Evolutionary conservation across 1,140 invertebrate species (phyloP), one percentile per base, ranked within the genome.

Genomic region (Heterodera carotae): DNA sequence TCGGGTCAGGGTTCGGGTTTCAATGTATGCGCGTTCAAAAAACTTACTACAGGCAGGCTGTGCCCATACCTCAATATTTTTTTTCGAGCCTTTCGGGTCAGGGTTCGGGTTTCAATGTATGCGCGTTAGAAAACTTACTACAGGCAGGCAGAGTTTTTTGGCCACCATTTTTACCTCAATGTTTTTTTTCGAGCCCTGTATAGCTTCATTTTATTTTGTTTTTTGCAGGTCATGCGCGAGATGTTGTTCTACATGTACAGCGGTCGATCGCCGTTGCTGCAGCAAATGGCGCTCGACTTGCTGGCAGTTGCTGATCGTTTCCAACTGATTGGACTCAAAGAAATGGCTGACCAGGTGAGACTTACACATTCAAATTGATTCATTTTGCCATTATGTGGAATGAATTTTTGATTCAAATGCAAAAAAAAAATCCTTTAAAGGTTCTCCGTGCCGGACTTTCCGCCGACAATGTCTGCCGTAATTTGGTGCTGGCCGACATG

Each of bases 241-340:
- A 68, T 85, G 62, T 69, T 85, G 22, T 76, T 76, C 39, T 85
- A 76, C 62, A 85, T 86, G 25, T 85, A 85, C 69, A 83, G 83
- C 59, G 84, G 84, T 25, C 71, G 72, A 27, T 76, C 79, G 7
- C 68, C 76, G 18, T 75, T 70, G 43, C 59, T 85, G 25, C 77
- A 79, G 56, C 68, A 53, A 6, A 75, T 84, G 75, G 85, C 84
- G 15, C 70, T 83, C 4, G 85, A 87, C 15, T 73, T 87, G 10
- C 66, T 87, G 2, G 80, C 81, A 48, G 83, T 83, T 31, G 86
- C 85, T 15, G 85, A 87, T 60, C 82, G 85, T 8, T 87, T 85
- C 56, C 76, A 86, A 59, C 67, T 87, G 4, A 80, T 70, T 12
- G 84, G 80, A 33, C 77, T 87, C 7, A 88, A 88, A 36, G 82